Evolutionary conservation across 2,888 invertebrate species (phyloP).

Genomic region (Dryomyza anilis): DNA sequence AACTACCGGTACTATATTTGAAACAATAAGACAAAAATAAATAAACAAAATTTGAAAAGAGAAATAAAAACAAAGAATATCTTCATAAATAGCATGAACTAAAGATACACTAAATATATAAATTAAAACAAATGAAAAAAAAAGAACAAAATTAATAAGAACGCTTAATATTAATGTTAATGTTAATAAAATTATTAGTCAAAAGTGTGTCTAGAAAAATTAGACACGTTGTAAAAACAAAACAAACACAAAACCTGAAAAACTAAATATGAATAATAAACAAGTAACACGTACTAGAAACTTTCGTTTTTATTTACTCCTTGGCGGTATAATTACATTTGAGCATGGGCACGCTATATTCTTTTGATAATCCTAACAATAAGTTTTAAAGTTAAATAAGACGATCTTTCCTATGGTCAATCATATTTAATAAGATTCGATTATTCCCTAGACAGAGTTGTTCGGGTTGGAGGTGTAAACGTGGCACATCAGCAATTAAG

Average conservation of each 20-base stretch:
- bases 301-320: slow-evolving; percentile 13
- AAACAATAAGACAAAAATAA: slow-evolving; percentile 10
- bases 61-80: slow-evolving; percentile 22
- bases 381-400: too few relatives aligned
- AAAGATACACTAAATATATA: slow-evolving; percentile 23
- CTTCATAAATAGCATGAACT: slow-evolving; percentile 25
- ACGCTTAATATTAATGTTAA: slow-evolving; percentile 44
- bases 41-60: slow-evolving; percentile 20
- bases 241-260: slow-evolving; percentile 37
- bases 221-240: slow-evolving; percentile 50
- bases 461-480: too few relatives aligned
- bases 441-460: too few relatives aligned
- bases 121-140: slow-evolving; percentile 16
- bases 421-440: too few relatives aligned
- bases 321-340: too few relatives aligned
- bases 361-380: too few relatives aligned
- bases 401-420: too few relatives aligned
- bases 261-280: slow-evolving; percentile 48
- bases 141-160: slow-evolving; percentile 25
- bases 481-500: too few relatives aligned
- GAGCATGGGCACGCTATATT: too few relatives aligned
- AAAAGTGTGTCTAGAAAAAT: slow-evolving; percentile 50
- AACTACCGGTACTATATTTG: slow-evolving; percentile 37
- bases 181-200: slow-evolving; percentile 45
- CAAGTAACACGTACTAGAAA: slow-evolving; percentile 46